Percentiles rank a stretch among this genome's conserved stretches.
phyloP scores from a whole-genome alignment of 2,888 invertebrate species.

The Neoscelio sp. region DNA sequence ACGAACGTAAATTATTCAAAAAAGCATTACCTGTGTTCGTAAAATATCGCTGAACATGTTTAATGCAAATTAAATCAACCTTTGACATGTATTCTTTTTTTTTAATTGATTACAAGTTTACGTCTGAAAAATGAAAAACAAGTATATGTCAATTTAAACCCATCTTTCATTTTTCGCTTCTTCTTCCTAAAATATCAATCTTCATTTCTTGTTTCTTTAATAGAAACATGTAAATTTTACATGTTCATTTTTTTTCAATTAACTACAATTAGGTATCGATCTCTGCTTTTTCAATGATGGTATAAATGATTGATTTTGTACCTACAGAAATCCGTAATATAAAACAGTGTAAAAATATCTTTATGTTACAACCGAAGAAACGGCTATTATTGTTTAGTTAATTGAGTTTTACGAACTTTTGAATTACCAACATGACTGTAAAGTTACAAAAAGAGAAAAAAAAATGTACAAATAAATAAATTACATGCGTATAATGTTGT shows the following conservation, averaged over 20 bases:
- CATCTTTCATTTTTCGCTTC: background rate
- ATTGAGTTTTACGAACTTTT: conserved; percentile 29
- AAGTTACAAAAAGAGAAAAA: too few relatives aligned
- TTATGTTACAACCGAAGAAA: conserved; percentile 56
- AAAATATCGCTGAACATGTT: conserved; percentile 30
- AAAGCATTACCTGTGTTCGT: conserved; percentile 39
- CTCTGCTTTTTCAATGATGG: conserved; percentile 45
- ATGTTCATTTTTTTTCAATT: conserved; percentile 35
- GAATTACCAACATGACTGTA: conserved; percentile 38
- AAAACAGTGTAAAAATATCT: conserved; percentile 59
- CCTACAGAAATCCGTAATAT: conserved; percentile 57
- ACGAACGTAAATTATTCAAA: conserved; percentile 33
- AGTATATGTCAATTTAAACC: background rate
- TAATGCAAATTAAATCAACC: conserved; percentile 10
- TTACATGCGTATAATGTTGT: background rate
- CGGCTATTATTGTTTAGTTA: conserved; percentile 9
- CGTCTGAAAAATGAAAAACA: background rate
- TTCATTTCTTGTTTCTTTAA: too few relatives aligned
- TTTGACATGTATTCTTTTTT: conserved; percentile 10
- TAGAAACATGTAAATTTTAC: conserved; percentile 53
- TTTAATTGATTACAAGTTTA: too few relatives aligned
- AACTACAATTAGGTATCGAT: conserved; percentile 52
- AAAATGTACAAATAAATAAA: background rate
- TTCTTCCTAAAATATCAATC: conserved; percentile 9
- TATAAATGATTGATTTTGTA: too few relatives aligned